A percentile compares a stretch with the other conserved stretches of the same genome.
Evolutionary conservation across 2,888 invertebrate species (phyloP).

Genomic region (Drosophila histrio): DNA sequence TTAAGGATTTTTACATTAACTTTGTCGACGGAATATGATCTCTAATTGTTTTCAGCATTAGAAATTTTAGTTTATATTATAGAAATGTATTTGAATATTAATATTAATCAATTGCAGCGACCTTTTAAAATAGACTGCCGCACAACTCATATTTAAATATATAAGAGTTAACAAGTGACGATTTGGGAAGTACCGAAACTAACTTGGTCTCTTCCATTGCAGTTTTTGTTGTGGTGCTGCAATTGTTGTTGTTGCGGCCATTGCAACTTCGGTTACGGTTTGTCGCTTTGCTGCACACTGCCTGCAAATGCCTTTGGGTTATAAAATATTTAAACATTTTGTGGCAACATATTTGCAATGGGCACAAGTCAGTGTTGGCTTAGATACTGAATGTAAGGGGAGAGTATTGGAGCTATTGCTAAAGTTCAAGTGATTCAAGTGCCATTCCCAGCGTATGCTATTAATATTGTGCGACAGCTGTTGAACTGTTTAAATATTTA

Average conservation of each 20-base stretch:
- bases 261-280: constrained; percentile 63
- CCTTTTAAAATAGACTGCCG: not conserved
- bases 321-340: constrained; percentile 79
- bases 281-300: constrained; percentile 56
- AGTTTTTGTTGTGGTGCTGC: constrained; percentile 21
- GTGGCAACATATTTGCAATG: constrained; percentile 70
- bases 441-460: constrained; percentile 62
- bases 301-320: constrained; percentile 65
- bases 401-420: not conserved
- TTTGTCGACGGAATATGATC: too few relatives aligned
- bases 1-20: too few relatives aligned
- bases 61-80: not conserved
- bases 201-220: constrained; percentile 28
- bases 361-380: constrained; percentile 21
- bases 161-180: constrained; percentile 45
- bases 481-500: constrained; percentile 75
- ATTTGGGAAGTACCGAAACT: constrained; percentile 49
- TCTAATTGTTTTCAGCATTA: not conserved
- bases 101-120: not conserved
- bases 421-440: constrained; percentile 58
- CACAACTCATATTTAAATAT: not conserved
- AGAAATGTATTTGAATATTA: not conserved
- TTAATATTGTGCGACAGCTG: constrained; percentile 77
- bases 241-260: constrained; percentile 26
- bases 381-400: constrained; percentile 8